Conservation (phyloP, 2,797 vertebrate genomes). For the Crax fasciolata region DNA sequence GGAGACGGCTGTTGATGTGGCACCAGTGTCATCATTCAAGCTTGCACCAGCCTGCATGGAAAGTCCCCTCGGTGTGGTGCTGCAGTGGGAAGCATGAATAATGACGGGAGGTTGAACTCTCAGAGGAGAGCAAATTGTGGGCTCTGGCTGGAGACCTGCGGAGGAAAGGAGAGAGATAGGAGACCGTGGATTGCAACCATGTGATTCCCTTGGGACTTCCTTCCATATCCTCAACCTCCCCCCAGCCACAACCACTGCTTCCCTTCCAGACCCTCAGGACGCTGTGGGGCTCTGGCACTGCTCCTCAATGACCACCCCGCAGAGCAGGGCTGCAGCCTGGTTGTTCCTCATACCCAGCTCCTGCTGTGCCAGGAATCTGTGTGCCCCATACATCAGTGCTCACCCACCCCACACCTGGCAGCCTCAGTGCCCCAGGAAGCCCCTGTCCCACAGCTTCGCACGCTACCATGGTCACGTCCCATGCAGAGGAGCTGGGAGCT, state of each 20-base stretch:
- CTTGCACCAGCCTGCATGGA: background rate
- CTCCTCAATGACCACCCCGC: fast-evolving
- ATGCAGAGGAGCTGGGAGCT: background rate
- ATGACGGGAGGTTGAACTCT: background rate
- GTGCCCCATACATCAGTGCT: fast-evolving
- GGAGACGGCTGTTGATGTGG: background rate
- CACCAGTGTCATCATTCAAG: background rate
- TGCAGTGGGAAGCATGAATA: background rate
- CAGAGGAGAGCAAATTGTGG: background rate
- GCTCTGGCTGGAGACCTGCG: conserved; percentile 24
- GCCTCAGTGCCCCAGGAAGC: background rate
- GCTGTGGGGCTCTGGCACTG: background rate
- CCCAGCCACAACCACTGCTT: background rate
- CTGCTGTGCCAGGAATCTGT: background rate
- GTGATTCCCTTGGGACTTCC: background rate
- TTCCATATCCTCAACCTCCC: background rate
- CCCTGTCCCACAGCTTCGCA: background rate
- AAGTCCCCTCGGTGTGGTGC: background rate
- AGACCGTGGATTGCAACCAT: background rate
- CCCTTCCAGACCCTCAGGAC: background rate
- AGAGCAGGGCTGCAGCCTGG: background rate
- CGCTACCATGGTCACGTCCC: background rate
- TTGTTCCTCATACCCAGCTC: background rate
- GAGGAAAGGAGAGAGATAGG: background rate
- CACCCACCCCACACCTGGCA: background rate